These are phyloP conservation scores for Turritopsis dohrnii DNA, from an alignment of 30 jellyfish, hydroid and myxozoan genomes.

Conservation along the genomic window DNA sequence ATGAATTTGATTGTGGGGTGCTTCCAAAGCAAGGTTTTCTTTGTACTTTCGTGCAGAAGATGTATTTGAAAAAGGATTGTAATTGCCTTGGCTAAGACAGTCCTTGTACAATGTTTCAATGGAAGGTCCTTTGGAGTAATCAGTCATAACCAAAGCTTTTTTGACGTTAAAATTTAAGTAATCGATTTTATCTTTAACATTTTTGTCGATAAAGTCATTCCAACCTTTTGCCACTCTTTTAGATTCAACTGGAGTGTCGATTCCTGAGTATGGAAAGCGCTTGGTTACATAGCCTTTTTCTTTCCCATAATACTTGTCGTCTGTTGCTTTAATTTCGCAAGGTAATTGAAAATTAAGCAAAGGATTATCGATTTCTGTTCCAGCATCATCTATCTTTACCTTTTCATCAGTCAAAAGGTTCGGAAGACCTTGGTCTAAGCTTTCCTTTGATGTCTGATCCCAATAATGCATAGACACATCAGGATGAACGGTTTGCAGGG, in stretches of 20 bases:
- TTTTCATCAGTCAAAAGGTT: slow-evolving; percentile 11
- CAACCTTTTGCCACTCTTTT: slow-evolving; percentile 4
- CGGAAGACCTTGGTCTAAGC: slow-evolving; percentile 26
- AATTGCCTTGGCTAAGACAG: slow-evolving; percentile 21
- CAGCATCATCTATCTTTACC: background rate
- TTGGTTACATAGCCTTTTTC: slow-evolving; percentile 26
- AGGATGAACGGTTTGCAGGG: slow-evolving; percentile 28
- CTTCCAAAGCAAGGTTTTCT: slow-evolving; percentile 1
- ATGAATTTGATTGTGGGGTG: slow-evolving; percentile 33
- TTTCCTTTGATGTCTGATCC: slow-evolving; percentile 42
- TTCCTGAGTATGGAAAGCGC: slow-evolving; percentile 48
- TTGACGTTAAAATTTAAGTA: background rate
- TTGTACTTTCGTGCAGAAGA: background rate
- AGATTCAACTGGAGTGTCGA: slow-evolving; percentile 3
- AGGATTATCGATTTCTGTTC: slow-evolving; percentile 6
- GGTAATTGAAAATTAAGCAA: slow-evolving; percentile 13
- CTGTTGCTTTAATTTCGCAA: background rate
- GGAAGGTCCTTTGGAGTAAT: background rate
- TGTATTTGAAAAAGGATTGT: slow-evolving; percentile 32
- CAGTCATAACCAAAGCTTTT: background rate
- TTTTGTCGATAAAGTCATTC: background rate
- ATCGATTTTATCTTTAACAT: background rate
- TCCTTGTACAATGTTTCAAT: background rate
- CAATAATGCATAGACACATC: slow-evolving; percentile 32
- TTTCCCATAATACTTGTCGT: background rate